Evolutionary conservation across 1,140 invertebrate genomes (phyloP).

Genomic region (Phortica variegata): DNA sequence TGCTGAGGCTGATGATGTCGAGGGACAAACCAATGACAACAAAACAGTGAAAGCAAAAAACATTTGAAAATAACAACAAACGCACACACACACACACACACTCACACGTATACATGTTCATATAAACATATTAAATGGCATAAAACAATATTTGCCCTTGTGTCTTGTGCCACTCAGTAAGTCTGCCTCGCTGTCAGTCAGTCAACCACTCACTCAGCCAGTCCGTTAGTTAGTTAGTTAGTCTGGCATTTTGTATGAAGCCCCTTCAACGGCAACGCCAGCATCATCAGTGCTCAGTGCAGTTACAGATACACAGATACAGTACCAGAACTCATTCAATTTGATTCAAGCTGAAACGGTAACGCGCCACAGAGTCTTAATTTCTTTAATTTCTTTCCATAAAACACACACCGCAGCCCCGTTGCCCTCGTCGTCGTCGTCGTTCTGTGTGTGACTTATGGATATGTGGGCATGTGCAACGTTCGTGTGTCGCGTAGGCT

Average conservation of each 20-base stretch:
- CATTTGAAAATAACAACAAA: conserved; percentile 37
- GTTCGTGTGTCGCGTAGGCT: neutral
- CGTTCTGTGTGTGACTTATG: no score
- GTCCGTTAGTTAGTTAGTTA: no score
- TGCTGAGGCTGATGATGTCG: conserved; percentile 7
- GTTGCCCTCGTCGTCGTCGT: no score
- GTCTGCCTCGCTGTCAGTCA: no score
- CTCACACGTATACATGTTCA: no score
- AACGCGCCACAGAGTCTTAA: conserved; percentile 22
- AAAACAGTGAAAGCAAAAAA: conserved; percentile 24
- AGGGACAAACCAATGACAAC: conserved; percentile 12
- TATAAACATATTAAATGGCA: conserved; percentile 8
- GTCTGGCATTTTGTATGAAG: no score
- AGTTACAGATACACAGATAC: conserved; percentile 5
- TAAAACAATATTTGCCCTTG: conserved; percentile 56
- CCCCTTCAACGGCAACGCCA: neutral
- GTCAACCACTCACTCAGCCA: no score
- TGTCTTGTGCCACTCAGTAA: conserved; percentile 13
- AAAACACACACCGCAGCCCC: conserved; percentile 25
- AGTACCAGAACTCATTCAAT: conserved; percentile 13
- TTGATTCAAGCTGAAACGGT: neutral
- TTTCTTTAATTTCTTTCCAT: conserved; percentile 42
- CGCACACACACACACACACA: no score
- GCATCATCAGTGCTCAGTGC: conserved; percentile 4
- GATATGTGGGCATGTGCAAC: conserved; percentile 35